phyloP scores from a whole-genome alignment of 2,888 invertebrate genomes.

The Caenorhabditis virilis region DNA sequence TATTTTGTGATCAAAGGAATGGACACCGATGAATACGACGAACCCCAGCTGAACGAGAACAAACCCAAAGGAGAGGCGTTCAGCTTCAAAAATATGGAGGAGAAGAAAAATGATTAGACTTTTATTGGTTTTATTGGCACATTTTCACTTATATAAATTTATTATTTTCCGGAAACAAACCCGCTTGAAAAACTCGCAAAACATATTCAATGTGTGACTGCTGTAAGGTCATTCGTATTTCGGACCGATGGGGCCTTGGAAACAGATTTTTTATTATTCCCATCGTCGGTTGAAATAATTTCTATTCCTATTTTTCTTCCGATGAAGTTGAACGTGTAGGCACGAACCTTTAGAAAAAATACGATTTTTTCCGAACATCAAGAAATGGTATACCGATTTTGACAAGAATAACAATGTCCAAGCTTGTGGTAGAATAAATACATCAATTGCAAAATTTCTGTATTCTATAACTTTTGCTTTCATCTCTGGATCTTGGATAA shows the following conservation, averaged over 20 bases:
- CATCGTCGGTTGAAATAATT: conserved; percentile 13
- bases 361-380: background rate
- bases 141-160: background rate
- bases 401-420: conserved; percentile 38
- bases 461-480: conserved; percentile 33
- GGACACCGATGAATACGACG: conserved; percentile 38
- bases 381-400: conserved; percentile 11
- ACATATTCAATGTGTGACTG: background rate
- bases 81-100: conserved; percentile 38
- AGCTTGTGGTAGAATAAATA: conserved; percentile 38
- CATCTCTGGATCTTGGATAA: conserved; percentile 22
- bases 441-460: conserved; percentile 34
- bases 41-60: background rate
- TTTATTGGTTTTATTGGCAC: background rate
- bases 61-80: conserved; percentile 11
- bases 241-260: background rate
- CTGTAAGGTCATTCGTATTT: background rate
- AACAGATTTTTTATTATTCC: conserved; percentile 1
- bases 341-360: conserved; percentile 18
- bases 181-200: background rate
- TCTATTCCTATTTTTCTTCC: conserved; percentile 21
- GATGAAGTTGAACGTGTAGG: conserved; percentile 13
- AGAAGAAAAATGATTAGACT: conserved; percentile 35
- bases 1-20: conserved; percentile 65
- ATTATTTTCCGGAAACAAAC: background rate